Conservation (phyloP, 2,888 invertebrate species). For the Acronicta alni region DNA sequence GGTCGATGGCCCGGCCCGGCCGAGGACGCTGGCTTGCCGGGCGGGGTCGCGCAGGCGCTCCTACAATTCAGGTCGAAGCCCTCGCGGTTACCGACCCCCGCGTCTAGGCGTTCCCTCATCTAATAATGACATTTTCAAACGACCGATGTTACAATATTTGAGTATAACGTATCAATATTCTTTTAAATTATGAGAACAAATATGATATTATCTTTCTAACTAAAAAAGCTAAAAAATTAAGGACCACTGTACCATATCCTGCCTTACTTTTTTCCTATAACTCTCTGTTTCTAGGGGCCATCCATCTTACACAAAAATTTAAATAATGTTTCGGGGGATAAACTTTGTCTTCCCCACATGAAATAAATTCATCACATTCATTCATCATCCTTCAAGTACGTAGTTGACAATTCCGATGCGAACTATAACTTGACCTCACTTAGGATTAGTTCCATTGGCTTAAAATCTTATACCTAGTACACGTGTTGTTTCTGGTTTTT, state of each 20-base stretch:
- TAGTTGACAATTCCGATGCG: not conserved
- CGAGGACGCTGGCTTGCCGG: conserved; percentile 65
- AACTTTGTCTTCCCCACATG: too few relatives aligned
- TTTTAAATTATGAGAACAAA: not conserved
- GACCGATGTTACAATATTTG: conserved; percentile 54
- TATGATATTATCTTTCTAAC: too few relatives aligned
- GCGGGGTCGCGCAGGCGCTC: conserved; percentile 83
- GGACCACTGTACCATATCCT: too few relatives aligned
- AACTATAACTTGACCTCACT: conserved; percentile 3
- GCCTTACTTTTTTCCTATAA: too few relatives aligned
- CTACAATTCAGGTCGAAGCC: conserved; percentile 79
- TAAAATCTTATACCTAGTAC: conserved; percentile 17
- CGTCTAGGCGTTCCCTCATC: conserved; percentile 73
- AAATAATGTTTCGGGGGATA: too few relatives aligned
- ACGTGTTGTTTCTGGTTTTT: conserved; percentile 49
- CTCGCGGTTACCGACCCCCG: conserved; percentile 85
- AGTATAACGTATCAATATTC: not conserved
- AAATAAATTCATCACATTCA: too few relatives aligned
- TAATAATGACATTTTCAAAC: conserved; percentile 65
- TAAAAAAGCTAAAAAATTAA: too few relatives aligned
- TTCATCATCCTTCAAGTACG: too few relatives aligned
- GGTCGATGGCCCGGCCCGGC: conserved; percentile 59
- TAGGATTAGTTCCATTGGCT: conserved; percentile 1
- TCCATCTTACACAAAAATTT: too few relatives aligned
- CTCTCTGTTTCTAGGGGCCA: too few relatives aligned